These are phyloP conservation scores for Clistopyga incitator DNA, from an alignment of 2,888 invertebrate genomes.

Conservation along the genomic window DNA sequence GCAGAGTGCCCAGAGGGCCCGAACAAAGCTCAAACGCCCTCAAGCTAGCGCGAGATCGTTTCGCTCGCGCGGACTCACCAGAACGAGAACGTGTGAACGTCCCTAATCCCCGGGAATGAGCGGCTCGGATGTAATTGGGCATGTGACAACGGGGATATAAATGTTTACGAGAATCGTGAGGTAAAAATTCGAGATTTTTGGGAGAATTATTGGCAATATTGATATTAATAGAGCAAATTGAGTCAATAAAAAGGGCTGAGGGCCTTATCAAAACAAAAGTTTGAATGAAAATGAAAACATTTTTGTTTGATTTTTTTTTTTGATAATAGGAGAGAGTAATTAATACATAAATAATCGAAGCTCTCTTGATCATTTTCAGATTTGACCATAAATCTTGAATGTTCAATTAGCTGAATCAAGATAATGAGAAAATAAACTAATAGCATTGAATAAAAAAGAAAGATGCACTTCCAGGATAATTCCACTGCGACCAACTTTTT, in stretches of 20 bases:
- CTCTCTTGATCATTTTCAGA: no score
- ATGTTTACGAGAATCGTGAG: slow-evolving; percentile 9
- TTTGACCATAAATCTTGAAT: no score
- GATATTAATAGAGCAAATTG: neutral
- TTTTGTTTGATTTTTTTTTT: no score
- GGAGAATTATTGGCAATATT: neutral
- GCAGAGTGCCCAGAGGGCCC: neutral
- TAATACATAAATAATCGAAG: no score
- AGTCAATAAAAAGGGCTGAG: neutral
- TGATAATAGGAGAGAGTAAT: no score
- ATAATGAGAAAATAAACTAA: no score
- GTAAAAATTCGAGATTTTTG: neutral
- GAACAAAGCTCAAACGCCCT: slow-evolving; percentile 35
- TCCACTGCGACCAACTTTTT: no score
- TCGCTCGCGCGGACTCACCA: neutral
- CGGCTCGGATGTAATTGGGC: slow-evolving; percentile 32
- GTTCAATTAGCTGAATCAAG: no score
- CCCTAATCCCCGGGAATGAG: slow-evolving; percentile 43
- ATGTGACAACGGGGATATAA: neutral
- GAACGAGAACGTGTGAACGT: slow-evolving; percentile 57
- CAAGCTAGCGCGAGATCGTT: slow-evolving; percentile 27
- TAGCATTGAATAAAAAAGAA: no score
- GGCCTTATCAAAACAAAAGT: no score
- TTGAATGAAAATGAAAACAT: no score
- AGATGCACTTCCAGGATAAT: no score